These are phyloP conservation scores for Agrenia bidenticulata DNA, from an alignment of 2,888 invertebrate genomes.

Conservation along the genomic window DNA sequence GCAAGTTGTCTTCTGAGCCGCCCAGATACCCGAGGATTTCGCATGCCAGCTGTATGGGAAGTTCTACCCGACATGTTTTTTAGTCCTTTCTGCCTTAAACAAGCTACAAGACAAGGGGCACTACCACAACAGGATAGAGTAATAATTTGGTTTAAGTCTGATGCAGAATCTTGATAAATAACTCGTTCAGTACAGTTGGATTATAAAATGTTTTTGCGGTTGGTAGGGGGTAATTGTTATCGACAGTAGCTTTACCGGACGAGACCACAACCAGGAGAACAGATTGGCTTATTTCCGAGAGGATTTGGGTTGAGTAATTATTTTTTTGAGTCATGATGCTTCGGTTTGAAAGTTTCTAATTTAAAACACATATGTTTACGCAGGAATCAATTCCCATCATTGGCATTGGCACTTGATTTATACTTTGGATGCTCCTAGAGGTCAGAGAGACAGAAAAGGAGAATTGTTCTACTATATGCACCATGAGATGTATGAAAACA, in stretches of 20 bases:
- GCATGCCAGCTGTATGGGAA: conserved; percentile 72
- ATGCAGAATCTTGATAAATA: too few relatives aligned
- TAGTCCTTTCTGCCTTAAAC: conserved; percentile 19
- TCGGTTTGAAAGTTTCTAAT: neutral
- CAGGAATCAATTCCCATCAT: conserved; percentile 78
- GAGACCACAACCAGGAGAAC: conserved; percentile 73
- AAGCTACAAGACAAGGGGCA: conserved; percentile 34
- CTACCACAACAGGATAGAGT: conserved; percentile 38
- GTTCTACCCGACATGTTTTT: conserved; percentile 77
- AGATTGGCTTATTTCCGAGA: conserved; percentile 59
- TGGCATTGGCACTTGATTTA: conserved; percentile 92
- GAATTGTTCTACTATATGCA: conserved; percentile 82
- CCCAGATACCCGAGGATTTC: conserved; percentile 68
- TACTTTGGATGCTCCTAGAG: conserved; percentile 69
- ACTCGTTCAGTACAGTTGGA: neutral
- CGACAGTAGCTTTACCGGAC: conserved; percentile 66
- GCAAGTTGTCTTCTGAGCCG: conserved; percentile 76
- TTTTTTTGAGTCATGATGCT: neutral
- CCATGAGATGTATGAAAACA: conserved; percentile 60
- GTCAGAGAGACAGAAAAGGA: conserved; percentile 73
- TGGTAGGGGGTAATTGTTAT: conserved; percentile 54
- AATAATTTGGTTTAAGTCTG: too few relatives aligned
- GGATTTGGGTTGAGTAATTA: conserved; percentile 17
- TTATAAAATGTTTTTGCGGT: conserved; percentile 2
- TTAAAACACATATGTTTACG: too few relatives aligned